Evolutionary conservation across 2,113 vertebrate species (phyloP), one percentile per base, ranked within the genome.

Genomic region (Addax nasomaculatus): DNA sequence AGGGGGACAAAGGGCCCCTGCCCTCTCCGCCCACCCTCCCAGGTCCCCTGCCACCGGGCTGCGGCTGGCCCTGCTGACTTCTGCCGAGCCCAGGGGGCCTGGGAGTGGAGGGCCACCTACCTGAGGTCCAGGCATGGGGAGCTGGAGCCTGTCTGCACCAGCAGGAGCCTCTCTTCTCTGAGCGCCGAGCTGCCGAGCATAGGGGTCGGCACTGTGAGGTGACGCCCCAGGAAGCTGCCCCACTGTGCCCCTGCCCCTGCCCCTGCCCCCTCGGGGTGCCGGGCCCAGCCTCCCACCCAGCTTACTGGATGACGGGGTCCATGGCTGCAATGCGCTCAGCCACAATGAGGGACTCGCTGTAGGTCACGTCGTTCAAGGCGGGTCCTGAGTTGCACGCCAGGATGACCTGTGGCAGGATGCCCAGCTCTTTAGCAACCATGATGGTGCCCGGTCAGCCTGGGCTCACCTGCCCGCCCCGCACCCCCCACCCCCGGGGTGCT

Each of bases 301-400:
- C 99, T 99, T 98, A 99, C 99, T 99, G 99, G 95, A 99, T 99
- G 0, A 99, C 93, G 0, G 99, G 98, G 96, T 99, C 99, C 99
- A 99, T 99, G 0, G 99, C 99, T 0, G 99, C 99, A 7, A 99
- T 99, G 94, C 98, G 99, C 51, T 99, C 99, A 0, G 99, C 99
- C 21, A 99, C 98, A 0, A 99, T 99, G 96, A 99, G 99, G 90
- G 99, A 99, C 80, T 99, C 99, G 0, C 99, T 99, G 96, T 99
- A 99, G 3, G 99, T 99, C 27, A 99, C 99, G 0, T 99, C 99
- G 0, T 99, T 99, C 29, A 99, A 95, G 39, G 99, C 99, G 4
- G 99, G 99, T 92, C 99, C 99, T 0, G 99, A 99, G 99, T 99
- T 99, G 98, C 99, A 99, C 27, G 99, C 99, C 97, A 99, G 49